Percentiles rank a stretch among this genome's conserved stretches.
phyloP scores from a whole-genome alignment of 2,797 vertebrate species.

The Aldrovandia affinis region DNA sequence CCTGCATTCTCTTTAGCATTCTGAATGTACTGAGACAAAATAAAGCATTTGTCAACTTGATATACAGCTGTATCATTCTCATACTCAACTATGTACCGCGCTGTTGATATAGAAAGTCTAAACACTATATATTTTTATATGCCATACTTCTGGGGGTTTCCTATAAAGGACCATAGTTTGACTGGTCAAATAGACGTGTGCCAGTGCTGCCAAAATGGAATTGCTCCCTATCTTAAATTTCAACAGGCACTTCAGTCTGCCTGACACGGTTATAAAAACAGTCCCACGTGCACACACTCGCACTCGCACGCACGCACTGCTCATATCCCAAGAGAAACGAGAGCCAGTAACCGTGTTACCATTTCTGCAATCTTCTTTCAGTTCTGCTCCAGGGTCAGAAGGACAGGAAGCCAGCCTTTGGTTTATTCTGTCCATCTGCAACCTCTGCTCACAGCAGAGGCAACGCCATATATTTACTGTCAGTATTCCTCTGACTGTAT shows the following conservation, averaged over 20 bases:
- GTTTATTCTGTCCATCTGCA: background rate
- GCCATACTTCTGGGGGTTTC: background rate
- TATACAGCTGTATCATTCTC: background rate
- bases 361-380: too few species aligned
- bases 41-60: background rate
- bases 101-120: background rate
- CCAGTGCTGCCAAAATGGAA: too few species aligned
- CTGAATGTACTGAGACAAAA: background rate
- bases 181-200: too few species aligned
- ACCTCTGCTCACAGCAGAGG: background rate
- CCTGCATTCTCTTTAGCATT: background rate
- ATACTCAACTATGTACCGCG: too few species aligned
- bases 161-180: background rate
- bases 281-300: background rate
- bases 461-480: slow-evolving; percentile 18
- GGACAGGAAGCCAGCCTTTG: too few species aligned
- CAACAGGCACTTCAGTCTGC: too few species aligned
- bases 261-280: background rate
- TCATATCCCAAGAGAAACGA: too few species aligned
- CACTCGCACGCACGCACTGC: too few species aligned
- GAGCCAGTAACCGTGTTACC: too few species aligned
- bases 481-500: slow-evolving; percentile 18
- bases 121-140: background rate
- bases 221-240: too few species aligned
- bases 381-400: too few species aligned